phyloP scores from a whole-genome alignment of 2,888 invertebrate genomes.

The Torymus auratus region DNA sequence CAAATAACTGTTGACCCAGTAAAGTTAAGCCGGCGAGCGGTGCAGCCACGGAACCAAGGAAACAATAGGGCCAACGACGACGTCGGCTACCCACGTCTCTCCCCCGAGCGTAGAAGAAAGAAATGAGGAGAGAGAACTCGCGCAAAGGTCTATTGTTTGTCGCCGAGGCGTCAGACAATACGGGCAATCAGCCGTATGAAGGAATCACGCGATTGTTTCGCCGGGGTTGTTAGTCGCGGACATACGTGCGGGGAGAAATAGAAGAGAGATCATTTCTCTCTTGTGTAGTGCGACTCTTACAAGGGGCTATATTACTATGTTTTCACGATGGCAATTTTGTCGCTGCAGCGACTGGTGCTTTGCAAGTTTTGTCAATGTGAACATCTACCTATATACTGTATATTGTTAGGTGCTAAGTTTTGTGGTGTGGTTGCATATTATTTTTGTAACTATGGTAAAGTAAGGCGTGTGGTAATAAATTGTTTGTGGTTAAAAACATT shows the following conservation, averaged over 20 bases:
- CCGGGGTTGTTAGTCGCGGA: conserved; percentile 58
- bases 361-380: no score
- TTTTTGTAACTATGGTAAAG: no score
- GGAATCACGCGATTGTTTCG: conserved; percentile 73
- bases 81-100: background rate
- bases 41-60: no score
- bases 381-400: no score
- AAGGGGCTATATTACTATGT: no score
- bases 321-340: no score
- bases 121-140: conserved; percentile 45
- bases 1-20: conserved; percentile 56
- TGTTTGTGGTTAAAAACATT: no score
- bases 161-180: conserved; percentile 66
- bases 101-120: conserved; percentile 49
- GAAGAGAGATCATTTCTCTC: conserved; percentile 24
- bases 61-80: conserved; percentile 1
- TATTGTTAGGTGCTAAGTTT: no score
- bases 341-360: no score
- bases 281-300: conserved; percentile 8
- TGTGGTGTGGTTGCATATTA: no score
- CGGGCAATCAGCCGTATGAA: conserved; percentile 73
- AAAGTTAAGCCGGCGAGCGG: conserved; percentile 35
- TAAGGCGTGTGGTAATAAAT: no score
- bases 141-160: conserved; percentile 52
- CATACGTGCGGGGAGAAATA: conserved; percentile 30